Conservation (phyloP, 2,888 invertebrate species). For the Xestobium rufovillosum region DNA sequence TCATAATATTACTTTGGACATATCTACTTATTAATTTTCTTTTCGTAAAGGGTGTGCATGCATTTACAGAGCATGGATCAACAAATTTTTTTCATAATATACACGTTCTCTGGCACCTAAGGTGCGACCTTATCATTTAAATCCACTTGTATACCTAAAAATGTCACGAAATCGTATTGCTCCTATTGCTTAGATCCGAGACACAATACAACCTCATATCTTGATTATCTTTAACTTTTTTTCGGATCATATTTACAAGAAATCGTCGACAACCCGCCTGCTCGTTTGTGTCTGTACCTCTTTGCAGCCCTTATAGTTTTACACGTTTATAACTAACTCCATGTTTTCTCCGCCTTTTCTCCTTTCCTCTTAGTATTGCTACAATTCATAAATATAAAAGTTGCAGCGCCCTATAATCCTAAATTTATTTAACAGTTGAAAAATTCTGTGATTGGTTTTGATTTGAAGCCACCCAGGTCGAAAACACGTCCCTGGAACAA, state of each 20-base stretch:
- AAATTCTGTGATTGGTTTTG: slow-evolving; percentile 71
- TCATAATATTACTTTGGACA: slow-evolving; percentile 38
- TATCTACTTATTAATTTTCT: slow-evolving; percentile 37
- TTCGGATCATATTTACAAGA: slow-evolving; percentile 39
- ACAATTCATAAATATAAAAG: slow-evolving; percentile 30
- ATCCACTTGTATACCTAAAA: slow-evolving; percentile 29
- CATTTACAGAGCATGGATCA: slow-evolving; percentile 41
- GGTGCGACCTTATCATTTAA: slow-evolving; percentile 23
- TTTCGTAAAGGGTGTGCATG: slow-evolving; percentile 38
- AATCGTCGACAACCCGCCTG: slow-evolving; percentile 15
- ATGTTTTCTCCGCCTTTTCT: slow-evolving; percentile 13
- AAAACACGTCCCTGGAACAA: slow-evolving; percentile 78
- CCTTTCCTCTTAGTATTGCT: slow-evolving; percentile 26
- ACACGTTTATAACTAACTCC: slow-evolving; percentile 24
- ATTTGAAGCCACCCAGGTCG: slow-evolving; percentile 81
- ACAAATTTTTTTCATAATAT: slow-evolving; percentile 33
- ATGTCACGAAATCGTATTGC: slow-evolving; percentile 37
- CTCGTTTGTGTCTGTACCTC: slow-evolving; percentile 21
- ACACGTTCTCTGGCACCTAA: slow-evolving; percentile 16
- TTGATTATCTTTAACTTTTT: slow-evolving; percentile 32
- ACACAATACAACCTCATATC: slow-evolving; percentile 39
- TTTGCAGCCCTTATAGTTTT: slow-evolving; percentile 33
- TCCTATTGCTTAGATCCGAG: slow-evolving; percentile 34
- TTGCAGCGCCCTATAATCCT: slow-evolving; percentile 21
- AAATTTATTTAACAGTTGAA: slow-evolving; percentile 68